These are phyloP conservation scores for Typhlichthys subterraneus DNA, from an alignment of 2,797 vertebrate species.

Conservation along the genomic window DNA sequence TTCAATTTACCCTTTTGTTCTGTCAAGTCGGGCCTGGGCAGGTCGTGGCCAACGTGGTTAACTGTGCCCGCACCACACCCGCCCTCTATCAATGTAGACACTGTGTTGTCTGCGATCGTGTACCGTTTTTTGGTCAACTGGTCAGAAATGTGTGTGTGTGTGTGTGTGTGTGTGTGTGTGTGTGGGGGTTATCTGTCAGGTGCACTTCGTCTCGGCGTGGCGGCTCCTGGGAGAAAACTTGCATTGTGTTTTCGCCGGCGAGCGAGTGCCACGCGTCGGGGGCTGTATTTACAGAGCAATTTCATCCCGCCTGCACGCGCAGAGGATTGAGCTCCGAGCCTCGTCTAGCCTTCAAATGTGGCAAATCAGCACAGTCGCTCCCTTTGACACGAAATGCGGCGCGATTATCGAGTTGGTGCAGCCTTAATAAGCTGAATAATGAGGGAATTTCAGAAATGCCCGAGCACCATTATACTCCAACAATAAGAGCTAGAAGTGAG, in stretches of 20 bases:
- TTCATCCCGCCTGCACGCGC: conserved; percentile 60
- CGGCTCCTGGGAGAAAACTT: conserved; percentile 37
- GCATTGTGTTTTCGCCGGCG: conserved; percentile 40
- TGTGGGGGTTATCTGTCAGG: conserved; percentile 72
- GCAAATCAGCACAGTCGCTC: conserved; percentile 78
- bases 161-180: conserved; percentile 2
- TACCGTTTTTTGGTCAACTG: no score
- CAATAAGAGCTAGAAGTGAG: conserved; percentile 96
- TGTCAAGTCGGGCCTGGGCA: no score
- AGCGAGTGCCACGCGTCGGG: conserved; percentile 48
- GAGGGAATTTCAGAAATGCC: conserved; percentile 99
- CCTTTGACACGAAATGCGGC: conserved; percentile 83
- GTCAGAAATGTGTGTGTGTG: no score
- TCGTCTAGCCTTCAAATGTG: conserved; percentile 82
- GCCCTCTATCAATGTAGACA: no score
- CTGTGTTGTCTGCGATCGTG: no score
- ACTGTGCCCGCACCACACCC: no score
- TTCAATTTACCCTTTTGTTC: no score
- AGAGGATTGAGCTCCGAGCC: conserved; percentile 62
- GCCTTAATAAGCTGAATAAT: conserved; percentile 99
- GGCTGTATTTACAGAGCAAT: conserved; percentile 75
- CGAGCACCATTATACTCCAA: conserved; percentile 93
- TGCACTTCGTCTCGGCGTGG: conserved; percentile 58
- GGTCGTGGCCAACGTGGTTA: no score
- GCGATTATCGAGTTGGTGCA: conserved; percentile 91